phyloP scores from a whole-genome alignment of 2,888 invertebrate genomes.

The Leptinotarsa peninsularis region DNA sequence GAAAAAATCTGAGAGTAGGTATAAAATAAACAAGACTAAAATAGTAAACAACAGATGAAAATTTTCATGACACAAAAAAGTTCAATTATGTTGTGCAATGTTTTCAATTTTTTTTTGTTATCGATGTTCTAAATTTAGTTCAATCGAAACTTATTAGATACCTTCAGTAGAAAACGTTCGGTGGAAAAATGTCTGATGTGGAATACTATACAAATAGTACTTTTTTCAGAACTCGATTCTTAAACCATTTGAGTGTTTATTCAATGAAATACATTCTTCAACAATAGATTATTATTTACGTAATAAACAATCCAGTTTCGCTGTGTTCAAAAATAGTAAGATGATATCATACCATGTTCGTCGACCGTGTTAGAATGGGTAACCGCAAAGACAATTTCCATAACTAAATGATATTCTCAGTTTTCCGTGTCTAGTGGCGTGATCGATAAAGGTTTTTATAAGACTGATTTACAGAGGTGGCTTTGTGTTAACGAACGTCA shows the following conservation, averaged over 20 bases:
- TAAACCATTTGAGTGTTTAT: neutral
- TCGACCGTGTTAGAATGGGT: neutral
- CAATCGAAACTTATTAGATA: no score
- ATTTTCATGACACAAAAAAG: no score
- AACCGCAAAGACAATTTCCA: neutral
- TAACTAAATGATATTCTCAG: slow-evolving; percentile 8
- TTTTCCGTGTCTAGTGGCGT: neutral
- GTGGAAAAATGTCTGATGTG: no score
- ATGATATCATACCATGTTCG: slow-evolving; percentile 12
- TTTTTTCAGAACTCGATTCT: neutral
- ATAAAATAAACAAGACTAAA: no score
- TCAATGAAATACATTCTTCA: neutral
- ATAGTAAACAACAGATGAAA: no score
- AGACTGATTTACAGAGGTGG: neutral
- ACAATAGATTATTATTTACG: neutral
- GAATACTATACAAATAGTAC: no score
- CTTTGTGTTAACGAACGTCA: neutral
- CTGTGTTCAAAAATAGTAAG: slow-evolving; percentile 2
- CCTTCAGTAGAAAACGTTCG: no score
- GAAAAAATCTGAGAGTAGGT: no score
- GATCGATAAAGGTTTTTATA: neutral
- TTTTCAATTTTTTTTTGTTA: no score
- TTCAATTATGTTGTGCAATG: no score
- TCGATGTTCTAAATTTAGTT: no score
- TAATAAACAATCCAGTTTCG: neutral